Percentiles rank a stretch among this genome's conserved stretches.
These are phyloP conservation scores for Anodontia alba DNA, from an alignment of 2,888 invertebrate genomes.

Conservation along the genomic window DNA sequence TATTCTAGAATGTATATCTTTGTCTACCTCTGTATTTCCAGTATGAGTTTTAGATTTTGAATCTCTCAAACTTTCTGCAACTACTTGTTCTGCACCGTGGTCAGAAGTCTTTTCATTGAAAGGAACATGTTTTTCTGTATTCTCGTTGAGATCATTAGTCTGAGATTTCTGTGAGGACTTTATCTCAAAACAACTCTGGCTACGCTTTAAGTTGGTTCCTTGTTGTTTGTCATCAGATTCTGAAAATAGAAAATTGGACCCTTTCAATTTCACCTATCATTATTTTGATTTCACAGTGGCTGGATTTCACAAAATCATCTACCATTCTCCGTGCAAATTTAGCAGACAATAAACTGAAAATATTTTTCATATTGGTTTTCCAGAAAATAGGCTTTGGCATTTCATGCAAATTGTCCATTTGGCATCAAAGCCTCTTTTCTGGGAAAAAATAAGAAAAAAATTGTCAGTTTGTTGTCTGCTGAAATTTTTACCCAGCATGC, in stretches of 20 bases:
- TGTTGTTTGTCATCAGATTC: background rate
- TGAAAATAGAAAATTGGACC: background rate
- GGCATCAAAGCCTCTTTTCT: too few relatives aligned
- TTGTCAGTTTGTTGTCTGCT: too few relatives aligned
- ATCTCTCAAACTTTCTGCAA: background rate
- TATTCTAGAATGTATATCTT: background rate
- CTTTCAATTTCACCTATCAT: too few relatives aligned
- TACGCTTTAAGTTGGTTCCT: background rate
- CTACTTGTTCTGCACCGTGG: background rate
- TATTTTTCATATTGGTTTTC: too few relatives aligned
- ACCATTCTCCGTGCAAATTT: too few relatives aligned
- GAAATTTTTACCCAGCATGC: too few relatives aligned
- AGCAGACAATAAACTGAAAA: too few relatives aligned
- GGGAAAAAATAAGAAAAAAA: too few relatives aligned
- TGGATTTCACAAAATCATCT: too few relatives aligned
- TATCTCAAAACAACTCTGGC: conserved; percentile 4
- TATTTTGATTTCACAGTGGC: too few relatives aligned
- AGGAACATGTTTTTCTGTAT: background rate
- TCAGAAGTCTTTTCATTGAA: background rate
- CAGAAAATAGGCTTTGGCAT: too few relatives aligned
- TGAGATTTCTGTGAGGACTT: background rate
- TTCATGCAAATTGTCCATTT: too few relatives aligned
- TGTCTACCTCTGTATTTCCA: background rate
- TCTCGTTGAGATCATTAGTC: background rate
- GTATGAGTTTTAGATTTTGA: background rate